Percentiles rank a stretch among this genome's conserved stretches.
Evolutionary conservation across 2,888 invertebrate species (phyloP).

Genomic region (Panzeria rudis): DNA sequence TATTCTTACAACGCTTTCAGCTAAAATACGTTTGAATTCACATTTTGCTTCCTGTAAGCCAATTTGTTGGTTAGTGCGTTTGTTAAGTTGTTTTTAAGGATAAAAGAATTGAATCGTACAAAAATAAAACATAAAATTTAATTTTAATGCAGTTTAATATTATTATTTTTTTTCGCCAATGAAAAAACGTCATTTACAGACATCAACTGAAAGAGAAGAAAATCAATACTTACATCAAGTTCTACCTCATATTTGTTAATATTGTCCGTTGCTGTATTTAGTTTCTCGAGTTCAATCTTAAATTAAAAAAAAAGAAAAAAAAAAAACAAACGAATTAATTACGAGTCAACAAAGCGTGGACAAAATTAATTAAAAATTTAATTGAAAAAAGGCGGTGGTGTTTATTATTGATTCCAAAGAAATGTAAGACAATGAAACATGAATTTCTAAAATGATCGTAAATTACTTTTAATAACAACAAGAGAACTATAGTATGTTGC

Average conservation of each 20-base stretch:
- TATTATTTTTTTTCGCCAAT: neutral
- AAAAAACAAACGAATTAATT: constrained; percentile 7
- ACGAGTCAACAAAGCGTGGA: neutral
- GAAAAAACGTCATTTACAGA: neutral
- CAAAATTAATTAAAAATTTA: constrained; percentile 29
- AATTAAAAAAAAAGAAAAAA: constrained; percentile 57
- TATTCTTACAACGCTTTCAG: constrained; percentile 92
- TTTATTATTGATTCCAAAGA: neutral
- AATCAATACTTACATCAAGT: constrained; percentile 87
- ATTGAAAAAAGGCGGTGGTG: neutral
- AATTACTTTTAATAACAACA: no score
- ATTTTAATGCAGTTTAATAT: constrained; percentile 30
- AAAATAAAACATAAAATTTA: constrained; percentile 13
- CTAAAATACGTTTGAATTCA: constrained; percentile 91
- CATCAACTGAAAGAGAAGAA: neutral
- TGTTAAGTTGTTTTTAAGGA: constrained; percentile 23
- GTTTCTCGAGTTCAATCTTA: constrained; percentile 93
- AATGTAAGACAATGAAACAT: neutral
- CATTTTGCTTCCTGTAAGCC: constrained; percentile 89
- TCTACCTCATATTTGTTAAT: constrained; percentile 96
- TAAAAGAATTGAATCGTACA: constrained; percentile 43
- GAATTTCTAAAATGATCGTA: neutral
- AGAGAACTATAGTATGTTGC: no score
- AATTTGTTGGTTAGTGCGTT: constrained; percentile 10
- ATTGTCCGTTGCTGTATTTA: constrained; percentile 96